Evolutionary conservation across 2,888 invertebrate genomes (phyloP).

Genomic region (Melanostoma scalare): DNA sequence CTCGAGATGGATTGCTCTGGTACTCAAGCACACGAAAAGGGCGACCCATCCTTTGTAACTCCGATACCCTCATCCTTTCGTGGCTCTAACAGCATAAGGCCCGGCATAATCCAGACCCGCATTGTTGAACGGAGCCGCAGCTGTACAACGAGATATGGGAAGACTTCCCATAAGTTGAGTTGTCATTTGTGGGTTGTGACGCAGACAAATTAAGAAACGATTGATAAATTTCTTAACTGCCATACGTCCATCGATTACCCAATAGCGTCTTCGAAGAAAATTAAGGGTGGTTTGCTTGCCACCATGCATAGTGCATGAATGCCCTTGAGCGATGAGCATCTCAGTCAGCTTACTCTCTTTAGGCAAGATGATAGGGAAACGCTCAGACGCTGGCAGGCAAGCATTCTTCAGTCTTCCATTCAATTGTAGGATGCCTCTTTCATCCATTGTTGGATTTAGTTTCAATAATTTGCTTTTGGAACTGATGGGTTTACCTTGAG

Average conservation of each 20-base stretch:
- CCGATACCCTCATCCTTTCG: constrained; percentile 49
- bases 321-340: constrained; percentile 7
- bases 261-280: constrained; percentile 38
- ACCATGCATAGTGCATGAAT: constrained; percentile 14
- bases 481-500: background rate
- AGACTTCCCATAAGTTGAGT: constrained; percentile 25
- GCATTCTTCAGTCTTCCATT: constrained; percentile 5
- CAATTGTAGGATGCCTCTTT: constrained; percentile 6
- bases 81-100: constrained; percentile 32
- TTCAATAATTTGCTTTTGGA: constrained; percentile 20
- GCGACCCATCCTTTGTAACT: constrained; percentile 55
- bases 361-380: constrained; percentile 1
- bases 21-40: constrained; percentile 54
- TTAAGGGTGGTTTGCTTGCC: constrained; percentile 36
- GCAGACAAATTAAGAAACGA: constrained; percentile 20
- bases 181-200: constrained; percentile 2
- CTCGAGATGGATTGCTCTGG: constrained; percentile 53
- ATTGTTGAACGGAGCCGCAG: constrained; percentile 25
- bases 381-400: background rate
- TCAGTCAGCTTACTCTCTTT: constrained; percentile 1
- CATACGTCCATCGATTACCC: constrained; percentile 14
- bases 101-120: constrained; percentile 47
- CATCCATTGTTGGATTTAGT: constrained; percentile 38
- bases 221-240: constrained; percentile 5
- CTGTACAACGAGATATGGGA: constrained; percentile 8